phyloP scores from a whole-genome alignment of 1,140 invertebrate genomes.

The Planococcus citri region DNA sequence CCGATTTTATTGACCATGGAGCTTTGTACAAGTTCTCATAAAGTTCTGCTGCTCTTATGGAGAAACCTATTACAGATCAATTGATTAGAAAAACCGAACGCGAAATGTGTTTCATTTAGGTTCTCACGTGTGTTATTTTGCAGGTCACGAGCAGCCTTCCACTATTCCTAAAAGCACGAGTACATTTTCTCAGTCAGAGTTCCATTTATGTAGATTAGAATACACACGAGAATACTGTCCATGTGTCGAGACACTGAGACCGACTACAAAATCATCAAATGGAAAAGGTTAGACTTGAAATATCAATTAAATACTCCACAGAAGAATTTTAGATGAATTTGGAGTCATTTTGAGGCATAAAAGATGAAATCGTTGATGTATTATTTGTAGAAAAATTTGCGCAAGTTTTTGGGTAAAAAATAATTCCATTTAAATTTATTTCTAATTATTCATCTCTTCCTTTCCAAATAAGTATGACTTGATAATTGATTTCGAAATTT shows the following conservation, averaged over 20 bases:
- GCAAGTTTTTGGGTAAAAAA: too few relatives aligned
- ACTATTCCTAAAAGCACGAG: not conserved
- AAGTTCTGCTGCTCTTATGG: not conserved
- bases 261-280: not conserved
- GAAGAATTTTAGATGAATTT: too few relatives aligned
- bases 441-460: too few relatives aligned
- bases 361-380: too few relatives aligned
- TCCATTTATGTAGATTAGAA: conserved; percentile 54
- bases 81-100: too few relatives aligned
- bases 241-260: conserved; percentile 29
- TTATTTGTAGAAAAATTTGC: too few relatives aligned
- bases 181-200: conserved; percentile 31
- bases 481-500: too few relatives aligned
- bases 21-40: conserved; percentile 26
- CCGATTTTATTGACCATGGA: conserved; percentile 27
- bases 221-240: conserved; percentile 48
- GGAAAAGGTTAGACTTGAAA: conserved; percentile 9
- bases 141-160: not conserved
- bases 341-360: too few relatives aligned
- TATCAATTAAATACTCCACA: too few relatives aligned
- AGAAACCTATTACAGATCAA: not conserved
- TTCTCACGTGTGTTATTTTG: not conserved
- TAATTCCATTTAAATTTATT: too few relatives aligned
- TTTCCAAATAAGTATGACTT: too few relatives aligned
- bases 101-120: too few relatives aligned